Percentiles rank a stretch among this genome's conserved stretches.
Evolutionary conservation across 2,113 vertebrate species (phyloP).

Genomic region (Erpornis zantholeuca): DNA sequence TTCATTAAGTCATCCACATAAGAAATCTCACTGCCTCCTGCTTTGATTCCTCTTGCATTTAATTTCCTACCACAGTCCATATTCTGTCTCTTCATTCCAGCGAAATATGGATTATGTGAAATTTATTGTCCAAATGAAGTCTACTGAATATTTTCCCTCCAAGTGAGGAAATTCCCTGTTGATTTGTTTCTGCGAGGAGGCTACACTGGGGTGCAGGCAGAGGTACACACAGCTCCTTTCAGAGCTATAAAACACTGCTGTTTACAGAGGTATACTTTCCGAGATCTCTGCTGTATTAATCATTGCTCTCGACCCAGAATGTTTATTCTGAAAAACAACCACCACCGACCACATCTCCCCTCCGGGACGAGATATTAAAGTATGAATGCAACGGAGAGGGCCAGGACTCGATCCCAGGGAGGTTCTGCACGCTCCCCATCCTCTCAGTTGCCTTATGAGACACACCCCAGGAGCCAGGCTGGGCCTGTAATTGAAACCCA

Average conservation of each 20-base stretch:
- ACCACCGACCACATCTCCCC: not conserved
- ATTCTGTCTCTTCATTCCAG: not conserved
- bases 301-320: not conserved
- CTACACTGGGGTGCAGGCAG: not conserved
- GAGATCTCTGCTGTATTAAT: not conserved
- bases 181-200: not conserved
- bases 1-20: not conserved
- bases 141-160: not conserved
- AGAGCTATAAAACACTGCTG: not conserved
- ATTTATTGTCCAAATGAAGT: not conserved
- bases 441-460: not conserved
- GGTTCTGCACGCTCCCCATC: not conserved
- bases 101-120: not conserved
- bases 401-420: accelerated
- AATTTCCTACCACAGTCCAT: not conserved
- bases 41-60: not conserved
- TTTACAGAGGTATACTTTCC: not conserved
- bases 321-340: constrained; percentile 2
- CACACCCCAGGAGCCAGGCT: not conserved
- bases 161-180: not conserved
- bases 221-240: not conserved
- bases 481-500: not conserved
- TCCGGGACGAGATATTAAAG: not conserved
- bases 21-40: not conserved
- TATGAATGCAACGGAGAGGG: not conserved